Base-by-base conservation (phyloP, 2,797 vertebrate genomes). In the Enteromius paludinosus region DNA sequence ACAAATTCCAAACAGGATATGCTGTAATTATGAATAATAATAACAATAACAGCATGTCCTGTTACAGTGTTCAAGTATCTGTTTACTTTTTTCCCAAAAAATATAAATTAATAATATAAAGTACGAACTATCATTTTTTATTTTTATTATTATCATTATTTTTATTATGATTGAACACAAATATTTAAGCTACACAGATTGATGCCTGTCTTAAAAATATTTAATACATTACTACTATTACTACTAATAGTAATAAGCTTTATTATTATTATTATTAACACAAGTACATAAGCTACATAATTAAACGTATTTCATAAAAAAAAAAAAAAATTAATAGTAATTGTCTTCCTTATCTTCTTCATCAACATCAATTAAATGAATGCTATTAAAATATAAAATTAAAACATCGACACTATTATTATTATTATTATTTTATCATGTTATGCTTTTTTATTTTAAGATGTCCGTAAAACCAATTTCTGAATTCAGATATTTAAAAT, bases 1-100 rank as follows among this genome's bases (percentile, higher is more conserved):
- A 47, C 43, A 38, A 78, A 65, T 68, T 71, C 64, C 30, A 79
- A 69, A 56, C 77, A 73, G 35, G 68, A 81, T 56, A 73, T 75
- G 43, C 33, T 62, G 61, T 33, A 64, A 64, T 64, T 61, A 76
- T 73, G 28, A 64, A 28, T 64, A 33, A 17, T 8, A 30, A 8
- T 62, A 30, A 17, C 25, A 25, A 12, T 9, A 62, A 30, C 28
- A 18, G 28, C 61, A 64, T 64, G 8, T 64, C 61, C 3, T 33
- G 61, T 62, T 62, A 3, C 14, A 62, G 25, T 64, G 28, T 64
- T 33, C 3, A 18, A 64, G 28, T 33, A 33, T 64, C 15, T 64
- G 15, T 64, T 64, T 33, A 33, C 28, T 18, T 62, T 25, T 61
- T 61, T 25, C 11, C 11, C 8, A 25, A 25, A 25, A 25, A 25